Evolutionary conservation across 2,888 invertebrate genomes (phyloP), one percentile per base, ranked within the genome.

Genomic region (Aphidius colemani): DNA sequence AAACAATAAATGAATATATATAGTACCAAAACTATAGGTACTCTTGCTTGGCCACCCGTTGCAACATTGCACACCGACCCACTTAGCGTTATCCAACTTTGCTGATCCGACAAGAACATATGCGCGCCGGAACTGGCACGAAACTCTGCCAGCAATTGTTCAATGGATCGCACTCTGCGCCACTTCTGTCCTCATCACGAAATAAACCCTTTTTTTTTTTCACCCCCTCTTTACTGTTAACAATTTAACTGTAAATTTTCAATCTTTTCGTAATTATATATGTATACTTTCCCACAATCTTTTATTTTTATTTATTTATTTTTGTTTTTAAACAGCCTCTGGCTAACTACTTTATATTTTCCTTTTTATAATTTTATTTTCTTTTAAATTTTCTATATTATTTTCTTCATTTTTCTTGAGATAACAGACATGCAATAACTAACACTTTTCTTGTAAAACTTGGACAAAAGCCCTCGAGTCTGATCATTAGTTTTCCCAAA

Each of bases 61-160:
- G 64, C 64, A 64, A 64, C 64, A 64, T 60, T 60, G 59, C 59
- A 30, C 30, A 40, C 53, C 64, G 56, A 64, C 64, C 64, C 64
- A 64, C 64, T 64, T 64, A 64, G 55, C 64, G 59, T 64, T 64
- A 64, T 60, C 60, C 64, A 64, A 64, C 60, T 64, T 64, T 40
- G 64, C 60, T 64, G 64, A 64, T 64, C 64, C 64, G 64, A 64
- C 64, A 64, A 64, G 64, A 64, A 64, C 64, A 64, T 64, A 64
- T 64, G 64, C 64, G 59, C 64, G 18, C 64, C 64, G 64, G 64
- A 64, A 59, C 59, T 64, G 64, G 64, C 64, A 60, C 64, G 64
- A 60, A 64, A 64, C 60, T 64, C 64, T 50, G 60, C 64, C 53
- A 64, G 64, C 50, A 64, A 64, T 64, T 64, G 59, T 64, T 64